Base-by-base conservation (phyloP, 2,797 vertebrate species). In the Odontamblyopus rebecca region DNA sequence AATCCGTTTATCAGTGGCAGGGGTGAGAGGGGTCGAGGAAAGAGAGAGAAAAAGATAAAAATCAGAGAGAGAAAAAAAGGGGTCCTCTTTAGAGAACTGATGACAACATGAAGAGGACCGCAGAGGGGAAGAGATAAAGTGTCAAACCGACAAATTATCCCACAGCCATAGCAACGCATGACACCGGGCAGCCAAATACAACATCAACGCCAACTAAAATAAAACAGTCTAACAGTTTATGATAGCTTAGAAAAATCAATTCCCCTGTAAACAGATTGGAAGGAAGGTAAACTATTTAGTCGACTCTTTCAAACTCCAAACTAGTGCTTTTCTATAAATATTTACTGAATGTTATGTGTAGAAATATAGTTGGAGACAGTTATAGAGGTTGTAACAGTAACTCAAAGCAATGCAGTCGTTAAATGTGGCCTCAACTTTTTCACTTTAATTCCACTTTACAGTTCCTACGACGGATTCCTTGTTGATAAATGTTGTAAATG, bases 1-100 rank as follows among this genome's bases (percentile, higher is more conserved):
- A 60, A 38, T 68, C 48, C 78, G 79, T 53, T 18, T 80, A 73
- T 82, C 76, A 60, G 29, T 23, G 38, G 16, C 7, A 27, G 51
- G 68, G 60, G 64, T 11, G 62, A 70, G 69, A 71, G 57, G 68
- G 72, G 74, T 69, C 56, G 6, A 50, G 60, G 38, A 48, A 50
- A 76, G 35, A 67, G 72, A 13, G 5, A 5, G 19, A 73, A 70
- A 70, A 53, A 44, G 48, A 71, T 51, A 26, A 69, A 62, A 74
- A 64, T 27, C 38, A 61, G 70, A 61, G 19, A 12, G 26, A 51
- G 65, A 78, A 72, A 74, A 78, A 72, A 74, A 75, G 70, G 61
- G 81, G 84, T 83, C 66, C 68, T 67, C 73, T 77, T 83, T 74
- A 83, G 32, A 79, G 72, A 73, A 16, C 72, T 6, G 75, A 75